Conservation (phyloP, 2,797 vertebrate species). For the Chaetophractus vellerosus region DNA sequence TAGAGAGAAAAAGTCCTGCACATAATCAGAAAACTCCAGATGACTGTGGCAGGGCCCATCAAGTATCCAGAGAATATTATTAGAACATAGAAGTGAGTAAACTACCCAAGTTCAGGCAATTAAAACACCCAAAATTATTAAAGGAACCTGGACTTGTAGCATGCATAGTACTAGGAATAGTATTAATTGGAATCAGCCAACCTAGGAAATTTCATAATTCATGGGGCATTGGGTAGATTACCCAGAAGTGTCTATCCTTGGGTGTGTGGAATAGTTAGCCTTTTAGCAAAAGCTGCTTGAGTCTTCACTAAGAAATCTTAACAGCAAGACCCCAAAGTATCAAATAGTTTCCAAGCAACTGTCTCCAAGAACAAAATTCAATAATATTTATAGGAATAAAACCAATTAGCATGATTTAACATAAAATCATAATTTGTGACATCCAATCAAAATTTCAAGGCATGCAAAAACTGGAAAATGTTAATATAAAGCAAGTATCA, state of each 20-base stretch:
- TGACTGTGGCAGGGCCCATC: accelerated
- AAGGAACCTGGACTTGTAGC: not conserved
- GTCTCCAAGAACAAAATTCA: not conserved
- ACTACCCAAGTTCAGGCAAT: not conserved
- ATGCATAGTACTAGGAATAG: not conserved
- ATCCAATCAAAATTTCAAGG: not conserved
- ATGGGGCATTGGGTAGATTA: not conserved
- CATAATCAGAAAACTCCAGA: not conserved
- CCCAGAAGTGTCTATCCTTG: not conserved
- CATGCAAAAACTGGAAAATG: not conserved
- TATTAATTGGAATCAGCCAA: not conserved
- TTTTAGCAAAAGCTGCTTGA: not conserved
- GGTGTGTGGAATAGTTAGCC: not conserved
- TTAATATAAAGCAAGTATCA: not conserved
- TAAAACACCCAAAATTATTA: not conserved
- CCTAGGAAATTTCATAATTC: not conserved
- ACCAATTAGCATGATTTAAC: not conserved
- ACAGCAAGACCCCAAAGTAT: not conserved
- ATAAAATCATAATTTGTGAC: not conserved
- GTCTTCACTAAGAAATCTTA: not conserved
- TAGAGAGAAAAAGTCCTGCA: not conserved
- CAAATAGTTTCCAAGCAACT: not conserved
- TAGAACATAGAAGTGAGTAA: not conserved
- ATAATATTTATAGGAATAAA: not conserved
- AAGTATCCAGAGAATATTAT: not conserved